Base-by-base conservation (phyloP, 2,888 invertebrate genomes). In the Drosophila glabriapex region DNA sequence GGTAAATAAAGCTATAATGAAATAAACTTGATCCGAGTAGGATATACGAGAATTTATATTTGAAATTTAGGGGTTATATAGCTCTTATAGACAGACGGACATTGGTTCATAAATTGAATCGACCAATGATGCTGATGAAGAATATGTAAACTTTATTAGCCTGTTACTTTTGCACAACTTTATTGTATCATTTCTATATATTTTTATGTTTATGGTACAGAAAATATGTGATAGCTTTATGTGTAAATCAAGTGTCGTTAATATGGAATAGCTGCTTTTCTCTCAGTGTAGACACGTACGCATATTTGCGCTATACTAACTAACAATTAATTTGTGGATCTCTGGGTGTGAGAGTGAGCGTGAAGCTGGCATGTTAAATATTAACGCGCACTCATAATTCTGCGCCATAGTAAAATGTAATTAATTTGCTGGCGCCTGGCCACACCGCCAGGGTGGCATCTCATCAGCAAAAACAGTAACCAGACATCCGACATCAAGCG, bases 301-400 rank as follows among this genome's bases (percentile, higher is more conserved):
- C 63, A 61, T 66, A 68, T 72, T 71, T 60, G 65, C 58, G 54
- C 56, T 55, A 60, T 52, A 70, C 66, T 63, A 78, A 71, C 83
- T 73, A 74, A 71, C 90, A 89, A 90, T 89, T 84, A 89, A 86
- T 71, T 76, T 73, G 66, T 62, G 41, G 52, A 39, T 59, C 50
- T 73, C 28, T 28, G 14, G 19, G 9, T 29, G 28, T 7, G 12
- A 35, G 25, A 25, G 25, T 55, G 55, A n/a, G 62, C 73, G 60
- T 73, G 89, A 68, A 75, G 66, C 55, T 80, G 91, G 83, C 86
- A 89, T 82, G 77, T 78, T 78, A 83, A 84, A 87, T 84, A 78
- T 80, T 80, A 82, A 77, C 75, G 77, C 60, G 76, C 68, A 70
- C 70, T 55, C 78, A 78, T 84, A 82, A 84, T 73, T 67, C 53